Percentiles rank a stretch among this genome's conserved stretches.
Conservation (phyloP, 2,113 vertebrate genomes). For the Tamias sibiricus region DNA sequence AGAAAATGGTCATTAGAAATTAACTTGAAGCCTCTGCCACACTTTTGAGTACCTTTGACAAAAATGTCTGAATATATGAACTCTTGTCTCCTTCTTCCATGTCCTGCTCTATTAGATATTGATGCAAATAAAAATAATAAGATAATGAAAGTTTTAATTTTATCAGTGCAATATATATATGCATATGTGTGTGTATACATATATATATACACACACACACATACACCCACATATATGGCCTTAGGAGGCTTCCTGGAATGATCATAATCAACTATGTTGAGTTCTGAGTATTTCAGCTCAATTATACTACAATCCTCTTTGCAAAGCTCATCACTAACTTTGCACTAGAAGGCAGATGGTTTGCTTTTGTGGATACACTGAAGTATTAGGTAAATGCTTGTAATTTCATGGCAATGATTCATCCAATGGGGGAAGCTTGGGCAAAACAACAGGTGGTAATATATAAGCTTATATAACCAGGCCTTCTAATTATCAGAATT, state of each 20-base stretch:
- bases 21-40: not conserved
- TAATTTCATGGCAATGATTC: not conserved
- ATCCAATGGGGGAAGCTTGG: not conserved
- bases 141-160: not conserved
- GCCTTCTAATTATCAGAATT: not conserved
- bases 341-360: not conserved
- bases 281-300: not conserved
- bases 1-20: not conserved
- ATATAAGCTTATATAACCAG: not conserved
- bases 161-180: not conserved
- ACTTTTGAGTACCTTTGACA: not conserved
- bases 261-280: not conserved
- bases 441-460: not conserved
- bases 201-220: too few relatives aligned
- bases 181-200: too few relatives aligned
- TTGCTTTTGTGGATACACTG: not conserved
- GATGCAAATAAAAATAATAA: not conserved
- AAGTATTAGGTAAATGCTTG: not conserved
- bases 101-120: not conserved
- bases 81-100: not conserved
- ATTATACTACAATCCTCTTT: fast-evolving
- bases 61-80: not conserved
- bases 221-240: too few relatives aligned
- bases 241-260: not conserved
- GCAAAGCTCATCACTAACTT: not conserved